These are phyloP conservation scores for Dendrophyllia cribrosa DNA, from an alignment of 64 coral and sea anemone species.

Conservation along the genomic window DNA sequence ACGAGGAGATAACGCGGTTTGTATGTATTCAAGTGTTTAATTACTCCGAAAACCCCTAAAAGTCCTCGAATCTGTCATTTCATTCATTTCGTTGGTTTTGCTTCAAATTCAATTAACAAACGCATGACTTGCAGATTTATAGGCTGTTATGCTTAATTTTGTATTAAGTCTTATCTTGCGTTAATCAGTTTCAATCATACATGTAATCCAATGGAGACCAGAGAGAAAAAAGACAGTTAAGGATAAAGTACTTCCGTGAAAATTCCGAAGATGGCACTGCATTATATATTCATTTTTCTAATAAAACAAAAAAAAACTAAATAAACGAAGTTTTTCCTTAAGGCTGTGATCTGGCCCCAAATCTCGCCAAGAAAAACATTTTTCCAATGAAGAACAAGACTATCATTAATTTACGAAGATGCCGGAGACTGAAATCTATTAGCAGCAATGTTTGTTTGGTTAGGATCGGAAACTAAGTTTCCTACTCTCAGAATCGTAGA, in stretches of 20 bases:
- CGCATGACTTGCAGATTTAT: neutral
- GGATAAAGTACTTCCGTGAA: slow-evolving; percentile 17
- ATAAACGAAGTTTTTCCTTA: neutral
- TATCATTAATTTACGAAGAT: too few species aligned
- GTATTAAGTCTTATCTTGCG: neutral
- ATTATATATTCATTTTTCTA: slow-evolving; percentile 4
- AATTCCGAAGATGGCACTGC: neutral
- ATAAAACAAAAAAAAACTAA: neutral
- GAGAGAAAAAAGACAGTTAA: neutral
- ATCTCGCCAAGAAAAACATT: neutral
- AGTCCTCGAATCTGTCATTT: neutral
- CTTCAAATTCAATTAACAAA: neutral
- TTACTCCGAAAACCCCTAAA: neutral
- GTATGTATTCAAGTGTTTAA: too few species aligned
- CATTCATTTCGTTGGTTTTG: neutral
- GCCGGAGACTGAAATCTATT: too few species aligned
- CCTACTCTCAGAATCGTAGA: neutral
- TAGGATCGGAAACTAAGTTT: neutral
- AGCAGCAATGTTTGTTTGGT: too few species aligned
- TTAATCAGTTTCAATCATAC: slow-evolving; percentile 21
- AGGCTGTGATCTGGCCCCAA: neutral
- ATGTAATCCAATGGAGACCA: neutral
- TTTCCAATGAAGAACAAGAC: neutral
- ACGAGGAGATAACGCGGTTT: too few species aligned
- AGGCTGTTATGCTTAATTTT: slow-evolving; percentile 23